Conservation (phyloP, 2,797 vertebrate species). For the Takifugu ocellatus region DNA sequence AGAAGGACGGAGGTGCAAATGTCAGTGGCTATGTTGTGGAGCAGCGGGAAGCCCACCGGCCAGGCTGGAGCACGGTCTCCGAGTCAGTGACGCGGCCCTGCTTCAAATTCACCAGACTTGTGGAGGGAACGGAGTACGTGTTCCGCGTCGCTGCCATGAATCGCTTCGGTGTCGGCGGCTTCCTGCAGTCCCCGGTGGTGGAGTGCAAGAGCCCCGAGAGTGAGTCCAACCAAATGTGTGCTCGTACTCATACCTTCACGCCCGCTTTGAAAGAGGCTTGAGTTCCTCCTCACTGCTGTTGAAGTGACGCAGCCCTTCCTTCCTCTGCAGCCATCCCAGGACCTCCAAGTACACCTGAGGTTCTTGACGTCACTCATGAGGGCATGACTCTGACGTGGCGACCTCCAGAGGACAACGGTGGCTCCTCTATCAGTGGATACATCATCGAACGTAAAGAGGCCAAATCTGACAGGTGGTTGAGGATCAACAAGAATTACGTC, state of each 20-base stretch:
- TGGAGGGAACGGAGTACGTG: slow-evolving; percentile 93
- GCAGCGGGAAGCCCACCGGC: slow-evolving; percentile 92
- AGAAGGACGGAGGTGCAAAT: slow-evolving; percentile 94
- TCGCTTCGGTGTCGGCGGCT: slow-evolving; percentile 93
- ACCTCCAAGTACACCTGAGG: slow-evolving; percentile 87
- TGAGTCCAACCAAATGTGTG: slow-evolving; percentile 70
- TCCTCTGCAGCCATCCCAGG: slow-evolving; percentile 83
- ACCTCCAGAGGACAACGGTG: slow-evolving; percentile 90
- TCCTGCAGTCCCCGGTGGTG: slow-evolving; percentile 94
- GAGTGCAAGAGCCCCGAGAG: slow-evolving; percentile 95
- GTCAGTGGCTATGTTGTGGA: slow-evolving; percentile 95
- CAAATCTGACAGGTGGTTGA: slow-evolving; percentile 91
- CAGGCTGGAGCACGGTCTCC: slow-evolving; percentile 92
- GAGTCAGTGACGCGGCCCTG: slow-evolving; percentile 94
- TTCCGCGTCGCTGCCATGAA: slow-evolving; percentile 98
- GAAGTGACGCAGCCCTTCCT: background rate
- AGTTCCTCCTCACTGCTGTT: background rate
- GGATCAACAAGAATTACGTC: slow-evolving; percentile 91
- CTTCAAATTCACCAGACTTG: slow-evolving; percentile 91
- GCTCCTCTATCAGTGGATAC: slow-evolving; percentile 92
- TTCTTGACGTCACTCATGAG: slow-evolving; percentile 91
- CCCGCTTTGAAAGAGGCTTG: background rate
- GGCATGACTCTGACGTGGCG: slow-evolving; percentile 98
- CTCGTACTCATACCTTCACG: no score
- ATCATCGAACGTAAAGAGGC: slow-evolving; percentile 96